phyloP scores from a whole-genome alignment of 2,888 invertebrate genomes.

The Drosophila parthenogenetica region DNA sequence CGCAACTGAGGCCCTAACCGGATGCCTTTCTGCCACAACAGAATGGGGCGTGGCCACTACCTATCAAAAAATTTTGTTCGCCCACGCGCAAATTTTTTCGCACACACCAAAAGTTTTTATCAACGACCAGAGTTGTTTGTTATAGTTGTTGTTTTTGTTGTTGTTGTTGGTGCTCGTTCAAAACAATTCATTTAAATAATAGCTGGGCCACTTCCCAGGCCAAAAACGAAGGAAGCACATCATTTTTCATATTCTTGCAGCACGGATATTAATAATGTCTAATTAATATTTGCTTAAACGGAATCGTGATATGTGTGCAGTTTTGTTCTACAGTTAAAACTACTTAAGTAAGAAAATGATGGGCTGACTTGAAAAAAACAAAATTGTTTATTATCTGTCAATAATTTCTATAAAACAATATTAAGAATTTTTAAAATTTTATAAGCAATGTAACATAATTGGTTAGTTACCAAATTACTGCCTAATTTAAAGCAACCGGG shows the following conservation, averaged over 20 bases:
- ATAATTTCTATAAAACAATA: neutral
- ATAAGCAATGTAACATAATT: no score
- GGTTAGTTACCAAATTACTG: no score
- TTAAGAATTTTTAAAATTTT: no score
- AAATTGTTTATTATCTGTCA: neutral
- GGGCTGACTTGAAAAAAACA: neutral
- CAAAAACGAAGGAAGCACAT: conserved; percentile 61
- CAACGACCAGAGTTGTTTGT: conserved; percentile 43
- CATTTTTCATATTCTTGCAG: conserved; percentile 75
- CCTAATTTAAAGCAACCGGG: no score
- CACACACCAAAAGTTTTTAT: conserved; percentile 55
- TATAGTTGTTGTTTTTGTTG: conserved; percentile 32
- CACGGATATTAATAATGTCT: conserved; percentile 74
- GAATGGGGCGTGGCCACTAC: conserved; percentile 14
- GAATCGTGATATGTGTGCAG: conserved; percentile 21
- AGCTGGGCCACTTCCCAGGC: conserved; percentile 62
- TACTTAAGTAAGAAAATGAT: neutral
- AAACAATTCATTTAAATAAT: conserved; percentile 81
- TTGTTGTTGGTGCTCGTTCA: conserved; percentile 53
- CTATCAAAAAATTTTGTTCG: conserved; percentile 40
- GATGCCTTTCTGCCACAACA: conserved; percentile 16
- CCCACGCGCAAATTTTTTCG: conserved; percentile 64
- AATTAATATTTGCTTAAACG: conserved; percentile 74
- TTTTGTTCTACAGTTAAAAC: neutral
- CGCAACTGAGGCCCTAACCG: conserved; percentile 42